phyloP scores from a whole-genome alignment of 2,113 vertebrate species.

The Gyps fulvus region DNA sequence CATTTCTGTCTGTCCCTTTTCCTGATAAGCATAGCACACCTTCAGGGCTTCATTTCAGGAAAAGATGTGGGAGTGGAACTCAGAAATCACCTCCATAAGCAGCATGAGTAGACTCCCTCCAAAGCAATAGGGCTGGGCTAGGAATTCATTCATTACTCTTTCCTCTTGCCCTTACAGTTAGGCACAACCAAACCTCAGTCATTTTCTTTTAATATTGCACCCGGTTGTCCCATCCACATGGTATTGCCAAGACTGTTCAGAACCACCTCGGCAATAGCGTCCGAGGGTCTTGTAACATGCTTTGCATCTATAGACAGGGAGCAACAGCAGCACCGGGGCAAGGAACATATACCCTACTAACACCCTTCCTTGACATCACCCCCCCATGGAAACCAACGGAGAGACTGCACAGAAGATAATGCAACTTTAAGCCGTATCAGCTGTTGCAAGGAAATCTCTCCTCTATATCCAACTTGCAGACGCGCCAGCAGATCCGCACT shows the following conservation, averaged over 20 bases:
- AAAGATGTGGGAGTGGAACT: background rate
- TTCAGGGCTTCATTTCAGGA: background rate
- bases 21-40: background rate
- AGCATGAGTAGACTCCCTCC: background rate
- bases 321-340: too few species aligned
- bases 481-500: rapidly evolving
- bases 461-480: background rate
- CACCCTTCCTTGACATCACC: background rate
- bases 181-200: background rate
- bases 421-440: rapidly evolving
- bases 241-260: background rate
- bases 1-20: background rate
- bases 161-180: background rate
- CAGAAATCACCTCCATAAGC: background rate
- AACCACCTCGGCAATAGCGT: background rate
- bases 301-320: background rate
- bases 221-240: background rate
- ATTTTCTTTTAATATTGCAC: background rate
- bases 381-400: rapidly evolving
- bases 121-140: background rate
- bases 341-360: rapidly evolving
- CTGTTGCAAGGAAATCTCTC: background rate
- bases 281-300: rapidly evolving
- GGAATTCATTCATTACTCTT: background rate
- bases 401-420: background rate